phyloP scores from a whole-genome alignment of 1,140 invertebrate genomes.

The Neoseiulus cucumeris region DNA sequence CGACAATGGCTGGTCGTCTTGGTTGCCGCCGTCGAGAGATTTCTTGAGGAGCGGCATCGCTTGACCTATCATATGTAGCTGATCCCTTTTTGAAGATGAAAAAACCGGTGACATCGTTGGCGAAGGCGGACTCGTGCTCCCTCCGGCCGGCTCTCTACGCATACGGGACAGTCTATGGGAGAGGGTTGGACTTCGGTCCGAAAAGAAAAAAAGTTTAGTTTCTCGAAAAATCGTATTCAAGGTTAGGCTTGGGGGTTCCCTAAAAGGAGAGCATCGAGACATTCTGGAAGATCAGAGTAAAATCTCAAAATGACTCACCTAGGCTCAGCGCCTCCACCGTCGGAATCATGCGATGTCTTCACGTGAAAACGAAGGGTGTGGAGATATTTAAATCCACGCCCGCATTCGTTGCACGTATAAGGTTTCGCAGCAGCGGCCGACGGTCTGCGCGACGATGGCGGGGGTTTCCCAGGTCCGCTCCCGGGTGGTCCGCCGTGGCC shows the following conservation, averaged over 20 bases:
- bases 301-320: neutral
- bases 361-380: conserved; percentile 5
- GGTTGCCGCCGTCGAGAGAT: neutral
- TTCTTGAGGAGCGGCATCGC: conserved; percentile 6
- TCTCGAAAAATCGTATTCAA: too few relatives aligned
- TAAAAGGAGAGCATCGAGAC: too few relatives aligned
- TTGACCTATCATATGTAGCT: neutral
- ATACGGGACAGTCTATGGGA: conserved; percentile 8
- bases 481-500: neutral
- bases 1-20: conserved; percentile 1
- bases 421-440: conserved; percentile 4
- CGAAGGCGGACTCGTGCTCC: neutral
- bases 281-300: too few relatives aligned
- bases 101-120: conserved; percentile 3
- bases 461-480: neutral
- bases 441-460: neutral
- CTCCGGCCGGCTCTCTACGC: neutral
- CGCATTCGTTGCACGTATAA: conserved; percentile 1
- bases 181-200: neutral
- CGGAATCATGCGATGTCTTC: neutral
- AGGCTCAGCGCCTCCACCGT: neutral
- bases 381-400: conserved; percentile 1
- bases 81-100: neutral
- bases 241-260: too few relatives aligned
- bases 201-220: too few relatives aligned